These are phyloP conservation scores for Rhabdornis inornatus DNA, from an alignment of 2,113 vertebrate genomes.

Conservation along the genomic window DNA sequence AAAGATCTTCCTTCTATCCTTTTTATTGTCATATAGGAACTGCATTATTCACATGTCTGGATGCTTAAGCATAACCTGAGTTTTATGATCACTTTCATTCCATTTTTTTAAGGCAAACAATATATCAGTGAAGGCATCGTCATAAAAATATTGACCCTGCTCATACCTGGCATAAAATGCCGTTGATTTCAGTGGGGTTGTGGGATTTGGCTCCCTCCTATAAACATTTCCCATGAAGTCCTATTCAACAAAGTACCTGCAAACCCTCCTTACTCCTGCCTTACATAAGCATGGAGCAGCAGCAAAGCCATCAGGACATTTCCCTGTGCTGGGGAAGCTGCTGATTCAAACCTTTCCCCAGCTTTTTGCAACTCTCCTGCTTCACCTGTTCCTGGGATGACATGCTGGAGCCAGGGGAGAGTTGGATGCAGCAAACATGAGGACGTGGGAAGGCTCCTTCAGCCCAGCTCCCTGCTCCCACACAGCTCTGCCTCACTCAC, in stretches of 20 bases:
- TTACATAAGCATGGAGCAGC: fast-evolving
- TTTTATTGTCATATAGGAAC: constrained; percentile 1
- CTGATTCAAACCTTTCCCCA: background rate
- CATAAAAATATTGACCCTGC: constrained; percentile 8
- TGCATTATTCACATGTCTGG: background rate
- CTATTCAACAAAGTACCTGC: background rate
- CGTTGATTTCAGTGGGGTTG: background rate
- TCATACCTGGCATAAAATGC: background rate
- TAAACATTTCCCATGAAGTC: background rate
- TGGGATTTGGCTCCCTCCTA: background rate
- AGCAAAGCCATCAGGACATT: background rate
- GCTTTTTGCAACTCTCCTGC: background rate
- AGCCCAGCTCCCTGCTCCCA: background rate
- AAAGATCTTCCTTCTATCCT: background rate
- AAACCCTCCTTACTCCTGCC: background rate
- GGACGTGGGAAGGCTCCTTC: background rate
- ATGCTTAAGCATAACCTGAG: background rate
- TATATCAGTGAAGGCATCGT: background rate
- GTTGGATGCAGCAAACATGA: background rate
- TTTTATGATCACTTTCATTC: background rate
- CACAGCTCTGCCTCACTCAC: background rate
- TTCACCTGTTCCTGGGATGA: background rate
- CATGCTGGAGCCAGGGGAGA: background rate
- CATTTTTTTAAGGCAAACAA: background rate
- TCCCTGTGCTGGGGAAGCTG: background rate